Percentiles rank a stretch among this genome's conserved stretches.
These are phyloP conservation scores for Corvus hawaiiensis DNA, from an alignment of 2,113 vertebrate species.

Conservation along the genomic window DNA sequence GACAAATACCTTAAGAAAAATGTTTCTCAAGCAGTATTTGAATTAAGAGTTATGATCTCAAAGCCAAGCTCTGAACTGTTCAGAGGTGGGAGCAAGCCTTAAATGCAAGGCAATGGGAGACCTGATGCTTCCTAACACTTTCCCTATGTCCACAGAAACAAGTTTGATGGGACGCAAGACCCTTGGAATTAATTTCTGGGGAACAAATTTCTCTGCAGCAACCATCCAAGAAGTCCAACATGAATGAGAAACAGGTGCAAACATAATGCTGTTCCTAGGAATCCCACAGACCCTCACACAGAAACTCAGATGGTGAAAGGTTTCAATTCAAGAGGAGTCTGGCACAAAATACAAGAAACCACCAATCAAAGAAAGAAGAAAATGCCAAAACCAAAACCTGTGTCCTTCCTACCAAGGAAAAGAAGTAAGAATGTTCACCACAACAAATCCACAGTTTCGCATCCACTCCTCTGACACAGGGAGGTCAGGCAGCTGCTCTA, in stretches of 20 bases:
- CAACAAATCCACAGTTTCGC: fast-evolving
- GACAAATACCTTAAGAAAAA: neutral
- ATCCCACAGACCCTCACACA: neutral
- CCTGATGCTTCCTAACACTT: neutral
- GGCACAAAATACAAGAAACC: neutral
- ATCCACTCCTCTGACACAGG: fast-evolving
- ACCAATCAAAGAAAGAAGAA: neutral
- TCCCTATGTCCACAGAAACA: neutral
- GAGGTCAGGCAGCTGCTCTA: neutral
- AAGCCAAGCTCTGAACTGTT: neutral
- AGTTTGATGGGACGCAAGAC: neutral
- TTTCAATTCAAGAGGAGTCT: neutral
- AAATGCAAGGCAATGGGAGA: neutral
- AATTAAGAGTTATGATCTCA: neutral
- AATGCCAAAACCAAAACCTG: neutral
- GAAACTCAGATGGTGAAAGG: neutral
- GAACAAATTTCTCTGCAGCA: neutral
- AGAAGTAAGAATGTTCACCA: neutral
- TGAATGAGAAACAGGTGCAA: neutral
- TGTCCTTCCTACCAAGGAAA: neutral
- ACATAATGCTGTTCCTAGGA: neutral
- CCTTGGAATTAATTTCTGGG: neutral
- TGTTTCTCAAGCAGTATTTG: neutral
- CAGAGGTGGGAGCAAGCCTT: neutral
- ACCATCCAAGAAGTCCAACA: neutral